A percentile compares a stretch with the other conserved stretches of the same genome.
phyloP scores from a whole-genome alignment of 1,140 invertebrate species.

The Maniola jurtina region DNA sequence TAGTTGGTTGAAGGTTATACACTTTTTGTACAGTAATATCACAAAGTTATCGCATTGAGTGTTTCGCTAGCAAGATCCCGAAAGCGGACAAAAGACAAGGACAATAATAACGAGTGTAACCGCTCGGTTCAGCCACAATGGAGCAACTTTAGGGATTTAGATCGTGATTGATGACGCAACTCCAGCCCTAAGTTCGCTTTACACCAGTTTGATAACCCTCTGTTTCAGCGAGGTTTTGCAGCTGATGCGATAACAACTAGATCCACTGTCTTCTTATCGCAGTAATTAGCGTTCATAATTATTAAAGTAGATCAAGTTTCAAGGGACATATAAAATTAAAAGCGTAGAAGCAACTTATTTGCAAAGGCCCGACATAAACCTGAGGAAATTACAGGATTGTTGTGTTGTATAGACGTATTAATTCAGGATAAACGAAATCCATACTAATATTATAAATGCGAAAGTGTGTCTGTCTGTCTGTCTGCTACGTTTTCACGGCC shows the following conservation, averaged over 20 bases:
- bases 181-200: conserved; percentile 17
- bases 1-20: background rate
- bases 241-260: conserved; percentile 7
- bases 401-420: too few species aligned
- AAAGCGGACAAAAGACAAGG: conserved; percentile 7
- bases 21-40: too few species aligned
- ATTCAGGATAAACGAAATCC: too few species aligned
- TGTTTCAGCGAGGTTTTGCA: conserved; percentile 11
- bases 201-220: conserved; percentile 12
- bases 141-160: conserved; percentile 19
- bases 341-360: too few species aligned
- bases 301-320: too few species aligned
- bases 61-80: background rate
- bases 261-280: background rate
- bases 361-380: too few species aligned
- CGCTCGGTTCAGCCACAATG: conserved; percentile 17
- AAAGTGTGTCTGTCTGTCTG: too few species aligned
- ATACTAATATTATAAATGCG: too few species aligned
- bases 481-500: too few species aligned
- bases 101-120: conserved; percentile 11
- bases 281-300: background rate
- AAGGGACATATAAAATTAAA: too few species aligned
- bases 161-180: conserved; percentile 24
- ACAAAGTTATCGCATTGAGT: background rate
- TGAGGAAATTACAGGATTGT: too few species aligned